Evolutionary conservation across 2,888 invertebrate species (phyloP).

Genomic region (Baronia brevicornis): DNA sequence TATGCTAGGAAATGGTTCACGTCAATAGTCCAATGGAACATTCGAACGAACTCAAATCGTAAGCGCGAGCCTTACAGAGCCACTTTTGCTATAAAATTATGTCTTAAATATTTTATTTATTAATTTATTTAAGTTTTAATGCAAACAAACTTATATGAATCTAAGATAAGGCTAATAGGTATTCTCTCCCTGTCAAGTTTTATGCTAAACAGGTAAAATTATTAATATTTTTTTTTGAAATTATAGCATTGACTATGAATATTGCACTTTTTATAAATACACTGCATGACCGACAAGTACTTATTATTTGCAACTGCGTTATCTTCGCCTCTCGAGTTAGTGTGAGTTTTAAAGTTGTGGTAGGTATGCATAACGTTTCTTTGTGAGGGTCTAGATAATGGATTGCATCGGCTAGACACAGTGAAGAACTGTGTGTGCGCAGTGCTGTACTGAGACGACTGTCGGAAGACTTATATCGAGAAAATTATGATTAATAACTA

Average conservation of each 20-base stretch:
- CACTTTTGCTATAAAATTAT: too few species aligned
- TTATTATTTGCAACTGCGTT: slow-evolving; percentile 45
- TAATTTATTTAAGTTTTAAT: too few species aligned
- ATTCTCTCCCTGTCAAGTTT: too few species aligned
- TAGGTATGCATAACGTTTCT: slow-evolving; percentile 41
- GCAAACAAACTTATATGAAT: too few species aligned
- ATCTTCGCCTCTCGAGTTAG: slow-evolving; percentile 35
- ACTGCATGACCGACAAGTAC: slow-evolving; percentile 35
- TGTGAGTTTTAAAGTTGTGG: slow-evolving; percentile 29
- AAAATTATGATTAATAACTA: too few species aligned
- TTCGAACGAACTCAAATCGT: too few species aligned
- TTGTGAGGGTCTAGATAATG: slow-evolving; percentile 56
- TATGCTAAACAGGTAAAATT: too few species aligned
- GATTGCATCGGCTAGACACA: slow-evolving; percentile 28
- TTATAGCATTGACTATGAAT: slow-evolving; percentile 40
- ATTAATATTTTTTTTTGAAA: not conserved
- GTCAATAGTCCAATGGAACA: too few species aligned
- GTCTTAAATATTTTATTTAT: too few species aligned
- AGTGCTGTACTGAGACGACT: slow-evolving; percentile 11
- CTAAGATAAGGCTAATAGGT: too few species aligned
- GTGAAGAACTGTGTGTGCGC: slow-evolving; percentile 16
- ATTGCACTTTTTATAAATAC: slow-evolving; percentile 60
- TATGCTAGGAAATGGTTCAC: too few species aligned
- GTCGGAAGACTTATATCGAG: not conserved
- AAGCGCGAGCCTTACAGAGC: too few species aligned